Evolutionary conservation across 2,888 invertebrate genomes (phyloP).

Genomic region (Priocnemis perturbator): DNA sequence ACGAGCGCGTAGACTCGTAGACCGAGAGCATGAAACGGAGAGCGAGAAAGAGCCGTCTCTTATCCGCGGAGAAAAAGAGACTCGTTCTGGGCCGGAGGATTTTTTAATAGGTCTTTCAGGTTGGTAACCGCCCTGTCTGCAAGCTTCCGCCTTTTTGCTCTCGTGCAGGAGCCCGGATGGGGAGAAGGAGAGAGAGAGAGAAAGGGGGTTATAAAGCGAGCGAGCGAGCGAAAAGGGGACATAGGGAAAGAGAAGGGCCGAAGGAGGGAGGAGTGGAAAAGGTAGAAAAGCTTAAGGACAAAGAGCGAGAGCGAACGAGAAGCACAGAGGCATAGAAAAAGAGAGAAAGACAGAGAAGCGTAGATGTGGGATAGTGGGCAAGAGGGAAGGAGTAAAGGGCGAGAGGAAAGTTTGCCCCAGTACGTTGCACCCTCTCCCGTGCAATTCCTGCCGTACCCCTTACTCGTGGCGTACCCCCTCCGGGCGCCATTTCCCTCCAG

Average conservation of each 20-base stretch:
- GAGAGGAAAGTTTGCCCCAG: constrained; percentile 70
- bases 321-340: too few species aligned
- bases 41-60: too few species aligned
- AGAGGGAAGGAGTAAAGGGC: constrained; percentile 23
- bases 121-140: constrained; percentile 65
- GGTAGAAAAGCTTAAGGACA: constrained; percentile 15
- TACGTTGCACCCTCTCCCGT: constrained; percentile 75
- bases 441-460: constrained; percentile 51
- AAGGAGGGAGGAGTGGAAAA: background rate
- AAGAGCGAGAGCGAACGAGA: constrained; percentile 1
- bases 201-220: constrained; percentile 21
- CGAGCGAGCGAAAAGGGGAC: too few species aligned
- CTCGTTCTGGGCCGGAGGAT: constrained; percentile 20
- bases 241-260: too few species aligned
- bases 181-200: constrained; percentile 7
- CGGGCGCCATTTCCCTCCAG: constrained; percentile 69
- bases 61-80: too few species aligned
- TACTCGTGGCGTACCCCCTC: constrained; percentile 19
- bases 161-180: constrained; percentile 26
- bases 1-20: too few species aligned
- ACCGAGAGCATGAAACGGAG: too few species aligned
- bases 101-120: constrained; percentile 63
- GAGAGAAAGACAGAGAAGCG: background rate
- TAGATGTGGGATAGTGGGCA: constrained; percentile 21
- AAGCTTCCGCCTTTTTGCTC: constrained; percentile 53